Percentiles rank a stretch among this genome's conserved stretches.
Conservation (phyloP, 2,888 invertebrate genomes). For the Ophion obscuratus region DNA sequence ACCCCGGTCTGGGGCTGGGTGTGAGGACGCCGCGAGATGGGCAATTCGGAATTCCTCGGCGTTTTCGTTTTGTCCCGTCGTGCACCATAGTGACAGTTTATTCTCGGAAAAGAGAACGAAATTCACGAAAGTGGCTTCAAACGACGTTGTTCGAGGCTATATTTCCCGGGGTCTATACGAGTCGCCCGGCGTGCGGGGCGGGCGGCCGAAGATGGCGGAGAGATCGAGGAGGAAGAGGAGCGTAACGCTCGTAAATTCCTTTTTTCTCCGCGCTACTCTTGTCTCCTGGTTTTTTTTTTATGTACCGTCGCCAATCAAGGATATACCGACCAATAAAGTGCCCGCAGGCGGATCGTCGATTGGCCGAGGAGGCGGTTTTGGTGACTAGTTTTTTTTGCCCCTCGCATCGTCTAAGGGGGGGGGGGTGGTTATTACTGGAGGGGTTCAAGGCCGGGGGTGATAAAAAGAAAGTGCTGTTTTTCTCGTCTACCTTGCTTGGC, state of each 20-base stretch:
- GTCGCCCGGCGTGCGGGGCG: neutral
- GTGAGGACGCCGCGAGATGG: neutral
- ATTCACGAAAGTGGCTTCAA: conserved; percentile 38
- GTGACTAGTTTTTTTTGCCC: conserved; percentile 20
- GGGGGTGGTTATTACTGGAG: conserved; percentile 3
- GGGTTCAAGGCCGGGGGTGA: neutral
- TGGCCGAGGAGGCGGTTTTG: conserved; percentile 19
- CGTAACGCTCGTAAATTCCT: conserved; percentile 7
- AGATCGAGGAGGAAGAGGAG: conserved; percentile 39
- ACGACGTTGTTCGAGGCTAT: conserved; percentile 28
- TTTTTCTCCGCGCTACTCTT: neutral
- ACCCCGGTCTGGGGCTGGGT: neutral
- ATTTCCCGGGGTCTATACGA: conserved; percentile 51
- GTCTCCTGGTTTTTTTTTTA: conserved; percentile 15
- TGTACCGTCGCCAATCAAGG: conserved; percentile 35
- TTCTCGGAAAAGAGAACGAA: conserved; percentile 37
- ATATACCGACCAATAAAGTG: conserved; percentile 34
- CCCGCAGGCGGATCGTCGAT: conserved; percentile 40
- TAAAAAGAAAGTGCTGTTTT: conserved; percentile 8
- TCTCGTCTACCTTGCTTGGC: neutral
- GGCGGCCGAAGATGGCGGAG: conserved; percentile 6
- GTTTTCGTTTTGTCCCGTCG: conserved; percentile 57
- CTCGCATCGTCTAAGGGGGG: neutral
- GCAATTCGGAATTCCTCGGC: conserved; percentile 48
- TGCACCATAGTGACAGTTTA: conserved; percentile 42